These are phyloP conservation scores for Sarcophaga peregrina DNA, from an alignment of 1,140 invertebrate species.

Conservation along the genomic window DNA sequence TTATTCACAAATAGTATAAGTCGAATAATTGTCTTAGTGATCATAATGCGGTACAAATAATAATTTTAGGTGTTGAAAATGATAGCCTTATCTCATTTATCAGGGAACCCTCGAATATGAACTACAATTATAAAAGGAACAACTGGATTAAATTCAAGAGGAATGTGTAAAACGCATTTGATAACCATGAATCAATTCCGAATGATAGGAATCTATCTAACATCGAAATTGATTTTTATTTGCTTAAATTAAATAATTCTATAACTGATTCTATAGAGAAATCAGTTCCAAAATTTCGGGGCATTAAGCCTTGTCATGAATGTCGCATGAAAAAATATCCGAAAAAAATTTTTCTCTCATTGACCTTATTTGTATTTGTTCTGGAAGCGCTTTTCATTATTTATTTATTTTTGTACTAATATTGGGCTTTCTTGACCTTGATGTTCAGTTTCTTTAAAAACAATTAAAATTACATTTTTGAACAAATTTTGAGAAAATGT, in stretches of 20 bases:
- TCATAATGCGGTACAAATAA: conserved; percentile 28
- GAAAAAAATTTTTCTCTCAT: too few species aligned
- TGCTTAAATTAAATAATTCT: conserved; percentile 21
- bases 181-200: background rate
- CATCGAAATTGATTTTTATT: too few species aligned
- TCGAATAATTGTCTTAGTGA: conserved; percentile 24
- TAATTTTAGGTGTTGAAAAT: background rate
- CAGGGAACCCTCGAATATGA: too few species aligned
- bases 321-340: too few species aligned
- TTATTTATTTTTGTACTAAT: too few species aligned
- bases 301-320: background rate
- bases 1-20: background rate
- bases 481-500: too few species aligned
- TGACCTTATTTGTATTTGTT: too few species aligned
- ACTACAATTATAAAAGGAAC: conserved; percentile 8
- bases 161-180: background rate
- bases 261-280: conserved; percentile 20
- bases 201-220: conserved; percentile 23
- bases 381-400: too few species aligned
- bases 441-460: too few species aligned
- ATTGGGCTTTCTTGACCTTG: too few species aligned
- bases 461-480: too few species aligned
- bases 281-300: background rate
- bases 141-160: conserved; percentile 26
- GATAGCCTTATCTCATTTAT: background rate